These are phyloP conservation scores for Hippocampus mohnikei DNA, from an alignment of 2,113 vertebrate genomes.

Conservation along the genomic window DNA sequence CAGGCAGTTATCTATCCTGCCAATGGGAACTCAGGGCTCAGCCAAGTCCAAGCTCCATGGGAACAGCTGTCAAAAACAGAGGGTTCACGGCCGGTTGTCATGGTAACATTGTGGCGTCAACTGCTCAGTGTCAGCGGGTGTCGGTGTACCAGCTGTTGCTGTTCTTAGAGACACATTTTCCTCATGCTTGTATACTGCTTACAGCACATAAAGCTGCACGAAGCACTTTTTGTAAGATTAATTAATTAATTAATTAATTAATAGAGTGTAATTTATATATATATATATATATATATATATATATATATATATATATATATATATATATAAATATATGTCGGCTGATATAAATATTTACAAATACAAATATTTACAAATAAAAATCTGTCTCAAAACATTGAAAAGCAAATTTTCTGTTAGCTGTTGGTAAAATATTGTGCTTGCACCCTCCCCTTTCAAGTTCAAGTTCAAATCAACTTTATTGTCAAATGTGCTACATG, in stretches of 20 bases:
- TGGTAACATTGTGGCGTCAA: slow-evolving; percentile 57
- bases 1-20: slow-evolving; percentile 35
- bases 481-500: no score
- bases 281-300: no score
- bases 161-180: slow-evolving; percentile 36
- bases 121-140: slow-evolving; percentile 45
- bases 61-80: slow-evolving; percentile 68
- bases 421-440: no score
- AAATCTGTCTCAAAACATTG: background rate
- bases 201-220: slow-evolving; percentile 9
- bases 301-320: no score
- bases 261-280: no score
- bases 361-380: no score
- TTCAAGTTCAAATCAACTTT: no score
- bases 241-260: background rate
- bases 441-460: no score
- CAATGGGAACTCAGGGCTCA: slow-evolving; percentile 35
- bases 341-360: no score
- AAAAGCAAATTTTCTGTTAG: no score
- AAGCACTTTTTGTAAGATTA: slow-evolving; percentile 10
- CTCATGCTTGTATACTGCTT: slow-evolving; percentile 25
- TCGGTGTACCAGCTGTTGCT: slow-evolving; percentile 54
- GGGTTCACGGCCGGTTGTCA: slow-evolving; percentile 58
- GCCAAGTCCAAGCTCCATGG: slow-evolving; percentile 50
- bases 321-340: background rate